A percentile compares a stretch with the other conserved stretches of the same genome.
These are phyloP conservation scores for Drosophila seclusa DNA, from an alignment of 2,888 invertebrate genomes.

Conservation along the genomic window DNA sequence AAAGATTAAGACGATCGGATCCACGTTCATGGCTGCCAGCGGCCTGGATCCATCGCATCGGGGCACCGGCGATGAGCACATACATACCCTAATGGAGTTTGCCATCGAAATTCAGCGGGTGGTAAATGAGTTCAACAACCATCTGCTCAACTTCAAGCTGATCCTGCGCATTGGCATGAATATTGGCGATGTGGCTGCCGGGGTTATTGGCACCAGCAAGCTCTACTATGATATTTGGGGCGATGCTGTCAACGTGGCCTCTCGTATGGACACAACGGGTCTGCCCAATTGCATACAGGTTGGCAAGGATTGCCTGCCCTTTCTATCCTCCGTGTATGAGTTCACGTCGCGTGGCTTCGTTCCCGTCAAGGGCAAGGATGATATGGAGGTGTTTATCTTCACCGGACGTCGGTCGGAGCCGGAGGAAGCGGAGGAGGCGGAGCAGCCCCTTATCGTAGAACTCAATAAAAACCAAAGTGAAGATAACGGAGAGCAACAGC, in stretches of 20 bases:
- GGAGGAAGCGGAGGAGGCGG: slow-evolving; percentile 24
- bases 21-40: slow-evolving; percentile 98
- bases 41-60: slow-evolving; percentile 94
- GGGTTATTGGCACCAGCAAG: slow-evolving; percentile 98
- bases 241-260: slow-evolving; percentile 98
- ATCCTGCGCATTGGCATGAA: slow-evolving; percentile 95
- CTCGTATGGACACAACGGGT: slow-evolving; percentile 98
- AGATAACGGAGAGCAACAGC: slow-evolving; percentile 17
- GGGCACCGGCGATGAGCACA: slow-evolving; percentile 88
- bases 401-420: slow-evolving; percentile 67
- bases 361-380: slow-evolving; percentile 98
- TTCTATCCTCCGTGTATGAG: slow-evolving; percentile 90
- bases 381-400: slow-evolving; percentile 95
- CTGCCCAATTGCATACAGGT: slow-evolving; percentile 93
- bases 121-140: slow-evolving; percentile 94
- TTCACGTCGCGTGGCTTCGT: slow-evolving; percentile 97
- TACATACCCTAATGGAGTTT: slow-evolving; percentile 96
- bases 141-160: slow-evolving; percentile 95
- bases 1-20: slow-evolving; percentile 98
- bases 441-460: not conserved
- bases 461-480: not conserved
- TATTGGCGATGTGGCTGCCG: slow-evolving; percentile 97
- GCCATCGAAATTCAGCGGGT: slow-evolving; percentile 95
- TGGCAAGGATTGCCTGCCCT: slow-evolving; percentile 90
- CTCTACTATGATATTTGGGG: slow-evolving; percentile 99